Conservation (phyloP, 2,113 vertebrate genomes). For the Solea solea region DNA sequence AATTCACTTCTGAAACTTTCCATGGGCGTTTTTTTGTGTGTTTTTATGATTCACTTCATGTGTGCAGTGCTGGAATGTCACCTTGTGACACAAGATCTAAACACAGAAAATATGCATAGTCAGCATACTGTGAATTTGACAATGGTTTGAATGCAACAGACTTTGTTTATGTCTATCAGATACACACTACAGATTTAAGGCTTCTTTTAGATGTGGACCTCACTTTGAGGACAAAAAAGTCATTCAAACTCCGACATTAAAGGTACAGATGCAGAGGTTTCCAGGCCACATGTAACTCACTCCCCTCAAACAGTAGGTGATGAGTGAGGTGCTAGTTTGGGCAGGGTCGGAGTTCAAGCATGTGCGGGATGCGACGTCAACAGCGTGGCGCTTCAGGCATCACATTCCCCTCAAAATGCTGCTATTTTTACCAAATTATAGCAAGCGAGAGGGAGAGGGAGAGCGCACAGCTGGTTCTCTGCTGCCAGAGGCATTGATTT, state of each 20-base stretch:
- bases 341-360: conserved; percentile 59
- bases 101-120: too few species aligned
- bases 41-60: too few species aligned
- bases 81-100: too few species aligned
- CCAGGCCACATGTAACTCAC: conserved; percentile 41
- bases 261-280: conserved; percentile 8
- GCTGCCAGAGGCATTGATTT: conserved; percentile 67
- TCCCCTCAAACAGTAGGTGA: conserved; percentile 30
- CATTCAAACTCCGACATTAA: conserved; percentile 18
- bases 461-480: conserved; percentile 44
- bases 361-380: conserved; percentile 53
- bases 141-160: too few species aligned
- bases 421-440: conserved; percentile 78
- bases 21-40: too few species aligned
- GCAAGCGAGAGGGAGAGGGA: conserved; percentile 25
- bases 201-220: neutral
- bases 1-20: too few species aligned
- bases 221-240: conserved; percentile 4
- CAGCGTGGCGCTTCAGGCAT: conserved; percentile 55
- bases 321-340: conserved; percentile 44
- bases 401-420: conserved; percentile 52
- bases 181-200: too few species aligned
- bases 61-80: too few species aligned
- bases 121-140: too few species aligned
- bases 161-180: too few species aligned